Conservation (phyloP, 2,888 invertebrate genomes). For the Branchellion lobata region DNA sequence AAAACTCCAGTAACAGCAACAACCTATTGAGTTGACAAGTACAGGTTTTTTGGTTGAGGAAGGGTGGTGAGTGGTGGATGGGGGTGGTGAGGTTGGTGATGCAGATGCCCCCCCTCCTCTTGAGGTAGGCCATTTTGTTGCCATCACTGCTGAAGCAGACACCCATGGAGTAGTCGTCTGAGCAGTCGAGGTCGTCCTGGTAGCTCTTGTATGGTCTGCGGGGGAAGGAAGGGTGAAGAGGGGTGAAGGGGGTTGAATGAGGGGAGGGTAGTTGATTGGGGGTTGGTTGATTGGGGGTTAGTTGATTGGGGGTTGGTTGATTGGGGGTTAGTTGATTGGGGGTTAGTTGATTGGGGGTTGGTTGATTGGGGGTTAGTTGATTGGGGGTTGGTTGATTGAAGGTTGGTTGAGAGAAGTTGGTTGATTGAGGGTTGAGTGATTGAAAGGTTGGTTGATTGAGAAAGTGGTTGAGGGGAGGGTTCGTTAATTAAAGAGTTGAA, state of each 20-base stretch:
- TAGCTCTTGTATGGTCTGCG: constrained; percentile 59
- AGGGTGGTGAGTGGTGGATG: constrained; percentile 70
- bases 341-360: neutral
- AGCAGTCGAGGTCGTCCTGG: constrained; percentile 54
- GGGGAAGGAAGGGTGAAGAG: neutral
- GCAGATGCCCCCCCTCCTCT: constrained; percentile 68
- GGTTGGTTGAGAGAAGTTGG: too few species aligned
- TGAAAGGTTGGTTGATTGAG: neutral
- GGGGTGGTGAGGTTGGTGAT: constrained; percentile 54
- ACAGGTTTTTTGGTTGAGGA: constrained; percentile 56
- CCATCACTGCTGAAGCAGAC: constrained; percentile 74
- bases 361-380: neutral
- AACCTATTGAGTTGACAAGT: neutral
- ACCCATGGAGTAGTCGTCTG: constrained; percentile 72
- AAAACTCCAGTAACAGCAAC: neutral
- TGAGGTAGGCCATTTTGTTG: constrained; percentile 75
- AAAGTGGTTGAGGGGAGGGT: neutral
- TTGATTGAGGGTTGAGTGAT: too few species aligned
- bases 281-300: neutral
- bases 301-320: neutral
- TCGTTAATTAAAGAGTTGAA: neutral
- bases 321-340: too few species aligned
- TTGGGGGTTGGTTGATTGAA: neutral
- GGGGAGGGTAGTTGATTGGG: too few species aligned
- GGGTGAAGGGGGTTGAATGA: neutral